These are phyloP conservation scores for Carapus acus DNA, from an alignment of 2,797 vertebrate genomes.

Conservation along the genomic window DNA sequence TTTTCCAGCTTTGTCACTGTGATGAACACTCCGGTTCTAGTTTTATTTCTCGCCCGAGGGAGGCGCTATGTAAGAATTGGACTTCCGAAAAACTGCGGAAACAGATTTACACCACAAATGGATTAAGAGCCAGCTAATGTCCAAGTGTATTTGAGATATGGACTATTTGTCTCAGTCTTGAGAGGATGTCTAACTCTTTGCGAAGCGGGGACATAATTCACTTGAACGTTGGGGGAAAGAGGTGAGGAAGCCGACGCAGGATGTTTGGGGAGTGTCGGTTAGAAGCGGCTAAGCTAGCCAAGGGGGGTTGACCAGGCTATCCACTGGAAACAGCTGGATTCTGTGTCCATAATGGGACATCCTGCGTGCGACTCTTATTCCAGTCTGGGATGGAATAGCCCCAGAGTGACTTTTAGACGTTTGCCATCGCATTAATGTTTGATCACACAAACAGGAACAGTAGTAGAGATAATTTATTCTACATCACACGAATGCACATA, in stretches of 20 bases:
- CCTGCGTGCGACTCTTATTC: too few species aligned
- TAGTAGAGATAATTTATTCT: too few species aligned
- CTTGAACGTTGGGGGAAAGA: constrained; percentile 79
- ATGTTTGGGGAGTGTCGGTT: constrained; percentile 7
- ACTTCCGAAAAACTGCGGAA: constrained; percentile 12
- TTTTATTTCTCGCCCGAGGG: too few species aligned
- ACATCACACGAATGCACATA: too few species aligned
- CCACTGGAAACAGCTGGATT: background rate
- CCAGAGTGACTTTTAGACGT: too few species aligned
- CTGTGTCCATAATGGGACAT: constrained; percentile 16
- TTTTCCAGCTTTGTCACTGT: too few species aligned
- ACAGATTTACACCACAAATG: constrained; percentile 18
- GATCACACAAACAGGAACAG: too few species aligned
- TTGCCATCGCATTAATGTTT: too few species aligned
- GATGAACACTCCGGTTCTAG: too few species aligned
- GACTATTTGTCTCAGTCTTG: background rate
- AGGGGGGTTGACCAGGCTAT: too few species aligned
- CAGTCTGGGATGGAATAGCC: too few species aligned
- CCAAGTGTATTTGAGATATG: background rate
- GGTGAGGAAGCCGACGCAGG: constrained; percentile 51
- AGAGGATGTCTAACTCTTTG: constrained; percentile 30
- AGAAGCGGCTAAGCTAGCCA: constrained; percentile 15
- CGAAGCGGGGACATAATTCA: constrained; percentile 78
- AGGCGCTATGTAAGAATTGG: constrained; percentile 43
- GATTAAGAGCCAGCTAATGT: background rate